These are phyloP conservation scores for Hemitrygon akajei DNA, from an alignment of 2,797 vertebrate species.

Conservation along the genomic window DNA sequence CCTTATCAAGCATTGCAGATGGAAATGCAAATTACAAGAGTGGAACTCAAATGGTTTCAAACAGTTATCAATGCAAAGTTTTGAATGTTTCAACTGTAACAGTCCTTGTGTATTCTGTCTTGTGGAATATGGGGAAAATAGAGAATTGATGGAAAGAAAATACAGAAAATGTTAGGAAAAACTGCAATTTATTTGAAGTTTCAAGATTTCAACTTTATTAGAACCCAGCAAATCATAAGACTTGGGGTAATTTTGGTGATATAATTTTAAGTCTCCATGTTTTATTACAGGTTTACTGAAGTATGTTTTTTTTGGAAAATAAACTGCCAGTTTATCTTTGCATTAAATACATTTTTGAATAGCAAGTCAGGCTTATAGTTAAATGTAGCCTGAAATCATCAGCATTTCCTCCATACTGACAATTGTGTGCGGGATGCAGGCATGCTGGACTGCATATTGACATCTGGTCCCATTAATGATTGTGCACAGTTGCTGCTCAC, in stretches of 20 bases:
- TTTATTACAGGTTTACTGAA: neutral
- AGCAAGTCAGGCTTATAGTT: neutral
- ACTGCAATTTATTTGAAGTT: neutral
- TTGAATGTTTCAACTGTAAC: neutral
- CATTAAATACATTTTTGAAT: neutral
- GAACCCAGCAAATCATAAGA: neutral
- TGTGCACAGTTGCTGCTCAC: neutral
- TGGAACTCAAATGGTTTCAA: neutral
- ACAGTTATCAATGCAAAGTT: neutral
- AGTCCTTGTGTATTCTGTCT: no score
- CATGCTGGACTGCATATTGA: neutral
- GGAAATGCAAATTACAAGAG: neutral
- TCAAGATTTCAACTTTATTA: neutral
- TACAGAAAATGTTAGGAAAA: neutral
- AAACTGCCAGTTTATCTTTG: neutral
- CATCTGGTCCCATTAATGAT: neutral
- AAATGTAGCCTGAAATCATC: neutral
- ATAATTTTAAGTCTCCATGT: neutral
- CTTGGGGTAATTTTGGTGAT: neutral
- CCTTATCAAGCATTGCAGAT: neutral
- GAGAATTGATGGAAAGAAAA: neutral
- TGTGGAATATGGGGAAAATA: neutral
- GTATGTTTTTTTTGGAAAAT: neutral
- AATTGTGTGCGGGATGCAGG: neutral
- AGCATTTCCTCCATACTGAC: neutral